These are phyloP conservation scores for Sorex araneus DNA, from an alignment of 2,113 vertebrate genomes.

Conservation along the genomic window DNA sequence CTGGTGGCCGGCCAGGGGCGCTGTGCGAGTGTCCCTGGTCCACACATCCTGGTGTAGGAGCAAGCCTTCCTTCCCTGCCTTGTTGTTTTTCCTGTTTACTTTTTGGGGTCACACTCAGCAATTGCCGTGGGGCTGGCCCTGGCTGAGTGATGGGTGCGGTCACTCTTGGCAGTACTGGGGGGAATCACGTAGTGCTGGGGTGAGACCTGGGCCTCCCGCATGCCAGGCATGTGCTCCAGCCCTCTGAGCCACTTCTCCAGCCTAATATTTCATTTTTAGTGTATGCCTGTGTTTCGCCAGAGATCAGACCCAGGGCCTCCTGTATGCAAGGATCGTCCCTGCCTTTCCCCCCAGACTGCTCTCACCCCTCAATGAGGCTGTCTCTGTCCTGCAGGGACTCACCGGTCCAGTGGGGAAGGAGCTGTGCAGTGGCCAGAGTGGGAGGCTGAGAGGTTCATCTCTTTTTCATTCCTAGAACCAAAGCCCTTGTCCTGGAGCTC, in stretches of 20 bases:
- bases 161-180: too few relatives aligned
- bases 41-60: not conserved
- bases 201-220: too few relatives aligned
- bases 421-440: not conserved
- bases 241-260: too few relatives aligned
- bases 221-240: too few relatives aligned
- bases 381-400: not conserved
- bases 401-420: not conserved
- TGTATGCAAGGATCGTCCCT: too few relatives aligned
- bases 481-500: constrained; percentile 97
- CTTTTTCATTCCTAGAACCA: constrained; percentile 91
- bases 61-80: not conserved
- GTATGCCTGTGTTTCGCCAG: too few relatives aligned
- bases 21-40: not conserved
- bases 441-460: not conserved
- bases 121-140: too few relatives aligned
- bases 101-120: too few relatives aligned
- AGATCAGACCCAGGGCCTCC: too few relatives aligned
- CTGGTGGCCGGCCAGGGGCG: not conserved
- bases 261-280: too few relatives aligned
- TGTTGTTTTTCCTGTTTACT: not conserved
- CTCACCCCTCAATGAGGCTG: not conserved
- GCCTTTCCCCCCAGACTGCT: not conserved
- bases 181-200: too few relatives aligned
- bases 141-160: too few relatives aligned